phyloP scores from a whole-genome alignment of 2,797 vertebrate species.

The Oophaga sylvatica region DNA sequence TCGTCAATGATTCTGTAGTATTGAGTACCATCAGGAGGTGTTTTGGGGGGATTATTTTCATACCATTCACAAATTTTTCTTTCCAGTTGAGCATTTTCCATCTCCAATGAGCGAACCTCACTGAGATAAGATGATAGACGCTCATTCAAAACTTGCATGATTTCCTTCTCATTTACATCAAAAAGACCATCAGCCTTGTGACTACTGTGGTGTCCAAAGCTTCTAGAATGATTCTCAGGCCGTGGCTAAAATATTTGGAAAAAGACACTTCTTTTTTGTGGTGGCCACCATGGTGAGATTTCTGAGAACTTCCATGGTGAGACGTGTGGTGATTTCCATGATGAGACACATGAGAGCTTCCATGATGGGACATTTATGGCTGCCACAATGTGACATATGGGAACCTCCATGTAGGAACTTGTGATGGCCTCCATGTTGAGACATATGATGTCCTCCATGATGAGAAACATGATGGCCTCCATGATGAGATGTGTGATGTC shows the following conservation, averaged over 20 bases:
- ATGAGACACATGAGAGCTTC: neutral
- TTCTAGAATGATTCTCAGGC: slow-evolving; percentile 31
- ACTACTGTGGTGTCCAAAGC: neutral
- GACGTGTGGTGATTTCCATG: neutral
- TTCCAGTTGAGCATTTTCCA: slow-evolving; percentile 72
- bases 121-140: slow-evolving; percentile 80
- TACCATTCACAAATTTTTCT: slow-evolving; percentile 75
- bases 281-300: slow-evolving; percentile 38
- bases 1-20: slow-evolving; percentile 71
- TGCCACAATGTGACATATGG: neutral
- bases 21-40: slow-evolving; percentile 75
- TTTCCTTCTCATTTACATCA: slow-evolving; percentile 75
- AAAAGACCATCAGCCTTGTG: slow-evolving; percentile 23
- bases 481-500: neutral
- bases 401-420: neutral
- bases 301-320: neutral
- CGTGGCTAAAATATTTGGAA: neutral
- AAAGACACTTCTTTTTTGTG: slow-evolving; percentile 50
- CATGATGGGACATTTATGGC: neutral
- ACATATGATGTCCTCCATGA: neutral
- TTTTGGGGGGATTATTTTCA: slow-evolving; percentile 73
- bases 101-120: slow-evolving; percentile 79
- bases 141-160: slow-evolving; percentile 84
- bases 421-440: neutral
- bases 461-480: neutral